phyloP scores from a whole-genome alignment of 2,888 invertebrate species.

The Pandemis cinnamomeana region DNA sequence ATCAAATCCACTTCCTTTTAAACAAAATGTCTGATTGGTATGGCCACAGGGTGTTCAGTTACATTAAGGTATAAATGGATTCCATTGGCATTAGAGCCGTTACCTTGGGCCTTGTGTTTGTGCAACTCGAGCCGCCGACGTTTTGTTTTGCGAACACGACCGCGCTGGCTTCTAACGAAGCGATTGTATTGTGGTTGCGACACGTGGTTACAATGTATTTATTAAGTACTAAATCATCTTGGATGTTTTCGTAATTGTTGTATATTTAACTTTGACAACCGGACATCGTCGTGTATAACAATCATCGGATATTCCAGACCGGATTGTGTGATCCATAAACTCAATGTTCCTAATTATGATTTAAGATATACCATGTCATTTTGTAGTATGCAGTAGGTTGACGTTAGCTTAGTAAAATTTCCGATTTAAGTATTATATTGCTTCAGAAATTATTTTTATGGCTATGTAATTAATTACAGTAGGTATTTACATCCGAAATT shows the following conservation, averaged over 20 bases:
- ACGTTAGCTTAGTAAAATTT: too few species aligned
- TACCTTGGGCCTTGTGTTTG: slow-evolving; percentile 65
- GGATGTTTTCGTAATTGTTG: background rate
- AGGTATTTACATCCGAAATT: too few species aligned
- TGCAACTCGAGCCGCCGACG: slow-evolving; percentile 71
- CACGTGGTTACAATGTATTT: slow-evolving; percentile 30
- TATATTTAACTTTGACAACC: too few species aligned
- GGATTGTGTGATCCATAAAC: too few species aligned
- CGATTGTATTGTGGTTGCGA: slow-evolving; percentile 47
- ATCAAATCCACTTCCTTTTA: slow-evolving; percentile 15
- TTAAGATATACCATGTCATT: too few species aligned
- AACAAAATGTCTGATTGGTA: slow-evolving; percentile 16
- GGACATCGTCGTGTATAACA: too few species aligned
- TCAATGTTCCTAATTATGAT: too few species aligned
- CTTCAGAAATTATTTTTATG: too few species aligned
- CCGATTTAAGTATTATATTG: too few species aligned
- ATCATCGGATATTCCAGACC: too few species aligned
- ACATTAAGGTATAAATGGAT: slow-evolving; percentile 53
- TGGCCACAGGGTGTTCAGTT: slow-evolving; percentile 44
- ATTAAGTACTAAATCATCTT: background rate
- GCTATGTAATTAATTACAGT: too few species aligned
- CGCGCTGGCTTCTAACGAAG: slow-evolving; percentile 49
- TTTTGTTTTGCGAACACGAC: slow-evolving; percentile 64
- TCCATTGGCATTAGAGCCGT: slow-evolving; percentile 64
- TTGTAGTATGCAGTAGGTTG: too few species aligned